phyloP scores from a whole-genome alignment of 2,113 vertebrate species.

The Protobothrops mucrosquamatus region DNA sequence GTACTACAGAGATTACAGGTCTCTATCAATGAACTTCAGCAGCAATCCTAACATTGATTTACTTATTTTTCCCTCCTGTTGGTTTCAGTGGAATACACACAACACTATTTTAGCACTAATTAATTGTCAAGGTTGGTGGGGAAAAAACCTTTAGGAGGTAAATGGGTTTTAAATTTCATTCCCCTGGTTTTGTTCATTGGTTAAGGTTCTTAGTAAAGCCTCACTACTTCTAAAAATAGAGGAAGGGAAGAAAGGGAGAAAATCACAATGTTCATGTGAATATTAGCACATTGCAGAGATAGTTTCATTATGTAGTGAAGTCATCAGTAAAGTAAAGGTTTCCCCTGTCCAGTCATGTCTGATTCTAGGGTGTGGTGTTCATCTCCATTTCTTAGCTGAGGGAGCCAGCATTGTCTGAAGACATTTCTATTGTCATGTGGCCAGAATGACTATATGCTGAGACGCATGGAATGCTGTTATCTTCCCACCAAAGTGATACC shows the following conservation, averaged over 20 bases:
- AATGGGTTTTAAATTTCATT: background rate
- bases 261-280: background rate
- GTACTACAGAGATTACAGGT: constrained; percentile 1
- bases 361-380: background rate
- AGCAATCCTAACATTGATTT: background rate
- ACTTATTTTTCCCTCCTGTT: background rate
- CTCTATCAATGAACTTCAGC: background rate
- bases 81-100: background rate
- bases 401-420: background rate
- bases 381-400: background rate
- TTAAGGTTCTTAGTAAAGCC: background rate
- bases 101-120: constrained; percentile 4
- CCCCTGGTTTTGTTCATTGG: background rate
- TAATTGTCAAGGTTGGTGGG: constrained; percentile 13
- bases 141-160: background rate
- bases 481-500: too few species aligned
- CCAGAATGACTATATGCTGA: background rate
- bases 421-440: background rate
- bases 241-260: background rate
- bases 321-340: background rate
- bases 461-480: background rate
- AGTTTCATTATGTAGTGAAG: background rate
- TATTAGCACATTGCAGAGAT: background rate
- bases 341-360: background rate
- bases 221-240: background rate